phyloP scores from a whole-genome alignment of 2,797 vertebrate species.

The Acomys russatus region DNA sequence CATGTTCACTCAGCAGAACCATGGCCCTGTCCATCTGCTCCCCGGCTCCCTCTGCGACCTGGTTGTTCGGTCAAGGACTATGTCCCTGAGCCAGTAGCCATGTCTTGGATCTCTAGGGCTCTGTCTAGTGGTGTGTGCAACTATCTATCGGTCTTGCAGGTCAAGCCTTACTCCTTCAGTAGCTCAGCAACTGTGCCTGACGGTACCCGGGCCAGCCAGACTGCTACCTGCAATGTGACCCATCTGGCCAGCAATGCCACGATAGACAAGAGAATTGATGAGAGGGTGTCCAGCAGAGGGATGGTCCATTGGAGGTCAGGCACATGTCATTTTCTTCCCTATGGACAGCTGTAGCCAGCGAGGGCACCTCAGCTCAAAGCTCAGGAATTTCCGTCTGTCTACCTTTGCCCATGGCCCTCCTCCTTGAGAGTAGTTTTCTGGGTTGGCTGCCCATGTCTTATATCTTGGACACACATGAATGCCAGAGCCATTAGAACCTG shows the following conservation, averaged over 20 bases:
- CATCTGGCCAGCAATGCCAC: background rate
- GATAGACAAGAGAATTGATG: background rate
- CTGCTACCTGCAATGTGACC: constrained; percentile 23
- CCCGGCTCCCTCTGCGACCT: accelerated
- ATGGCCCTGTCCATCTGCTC: constrained; percentile 41
- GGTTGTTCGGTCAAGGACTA: constrained; percentile 67
- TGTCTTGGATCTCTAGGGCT: constrained; percentile 50
- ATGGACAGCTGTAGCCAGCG: background rate
- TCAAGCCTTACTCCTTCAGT: background rate
- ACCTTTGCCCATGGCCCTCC: accelerated
- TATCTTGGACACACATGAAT: too few species aligned
- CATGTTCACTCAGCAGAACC: accelerated
- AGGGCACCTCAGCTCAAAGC: too few species aligned
- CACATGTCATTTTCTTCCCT: background rate
- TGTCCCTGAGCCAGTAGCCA: constrained; percentile 36
- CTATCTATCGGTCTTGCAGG: background rate
- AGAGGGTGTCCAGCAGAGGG: accelerated
- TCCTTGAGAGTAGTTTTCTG: background rate
- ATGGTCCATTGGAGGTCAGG: background rate
- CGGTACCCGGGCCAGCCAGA: background rate
- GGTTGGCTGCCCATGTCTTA: background rate
- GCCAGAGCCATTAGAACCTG: background rate
- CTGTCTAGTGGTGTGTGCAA: background rate
- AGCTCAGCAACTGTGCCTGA: constrained; percentile 42
- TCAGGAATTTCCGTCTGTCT: accelerated